Percentiles rank a stretch among this genome's conserved stretches.
Evolutionary conservation across 2,888 invertebrate genomes (phyloP).

Genomic region (Escarpia spicata): DNA sequence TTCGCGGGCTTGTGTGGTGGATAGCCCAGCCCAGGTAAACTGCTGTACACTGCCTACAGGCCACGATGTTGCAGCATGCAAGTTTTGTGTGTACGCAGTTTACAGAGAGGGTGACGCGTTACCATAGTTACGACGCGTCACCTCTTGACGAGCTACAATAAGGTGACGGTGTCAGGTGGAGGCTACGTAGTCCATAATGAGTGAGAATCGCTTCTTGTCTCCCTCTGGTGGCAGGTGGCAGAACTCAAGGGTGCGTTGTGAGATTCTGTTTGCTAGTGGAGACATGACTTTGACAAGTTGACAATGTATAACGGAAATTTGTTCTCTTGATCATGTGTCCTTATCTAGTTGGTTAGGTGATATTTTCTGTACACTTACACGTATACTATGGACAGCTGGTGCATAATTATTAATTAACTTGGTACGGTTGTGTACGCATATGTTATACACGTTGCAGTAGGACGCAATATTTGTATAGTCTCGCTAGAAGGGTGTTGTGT

Average conservation of each 20-base stretch:
- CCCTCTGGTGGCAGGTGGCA: not conserved
- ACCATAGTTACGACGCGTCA: not conserved
- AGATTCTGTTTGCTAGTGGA: not conserved
- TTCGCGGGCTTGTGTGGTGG: not conserved
- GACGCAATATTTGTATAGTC: not conserved
- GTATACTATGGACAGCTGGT: not conserved
- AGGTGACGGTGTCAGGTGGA: not conserved
- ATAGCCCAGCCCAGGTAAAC: not conserved
- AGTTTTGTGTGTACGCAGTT: not conserved
- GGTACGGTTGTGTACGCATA: not conserved
- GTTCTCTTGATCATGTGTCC: not conserved
- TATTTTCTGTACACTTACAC: slow-evolving; percentile 11
- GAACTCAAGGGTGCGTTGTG: not conserved
- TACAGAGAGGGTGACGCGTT: not conserved
- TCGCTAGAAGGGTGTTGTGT: not conserved
- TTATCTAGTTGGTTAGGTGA: not conserved
- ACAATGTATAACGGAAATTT: not conserved
- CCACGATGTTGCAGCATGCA: not conserved
- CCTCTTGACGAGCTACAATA: not conserved
- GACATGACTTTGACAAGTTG: not conserved
- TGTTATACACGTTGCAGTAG: not conserved
- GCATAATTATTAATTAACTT: not conserved
- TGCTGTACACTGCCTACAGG: not conserved
- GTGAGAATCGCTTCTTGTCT: not conserved
- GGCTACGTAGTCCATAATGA: not conserved